These are phyloP conservation scores for Saimiri boliviensis DNA, from an alignment of 2,113 vertebrate genomes.

Conservation along the genomic window DNA sequence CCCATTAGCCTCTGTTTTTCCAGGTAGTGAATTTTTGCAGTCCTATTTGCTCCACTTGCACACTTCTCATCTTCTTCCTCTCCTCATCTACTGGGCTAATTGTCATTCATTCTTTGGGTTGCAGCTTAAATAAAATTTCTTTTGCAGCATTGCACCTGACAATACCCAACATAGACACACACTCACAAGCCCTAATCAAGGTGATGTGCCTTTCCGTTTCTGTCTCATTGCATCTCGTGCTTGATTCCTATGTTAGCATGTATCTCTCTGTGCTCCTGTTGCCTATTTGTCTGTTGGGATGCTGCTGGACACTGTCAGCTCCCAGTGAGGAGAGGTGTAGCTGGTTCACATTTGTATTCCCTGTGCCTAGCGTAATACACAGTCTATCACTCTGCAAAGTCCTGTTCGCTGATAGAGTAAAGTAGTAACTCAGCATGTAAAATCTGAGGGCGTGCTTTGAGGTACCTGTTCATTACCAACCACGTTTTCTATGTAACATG, in stretches of 20 bases:
- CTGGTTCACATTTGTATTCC: not conserved
- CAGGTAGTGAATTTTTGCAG: not conserved
- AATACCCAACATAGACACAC: not conserved
- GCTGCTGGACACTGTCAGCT: not conserved
- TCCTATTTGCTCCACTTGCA: not conserved
- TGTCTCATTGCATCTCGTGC: not conserved
- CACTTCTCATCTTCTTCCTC: not conserved
- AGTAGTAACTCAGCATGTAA: not conserved
- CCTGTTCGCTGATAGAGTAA: not conserved
- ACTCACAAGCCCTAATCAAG: not conserved
- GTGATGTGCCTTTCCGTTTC: fast-evolving
- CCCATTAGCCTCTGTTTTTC: not conserved
- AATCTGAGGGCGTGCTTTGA: not conserved
- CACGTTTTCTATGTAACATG: not conserved
- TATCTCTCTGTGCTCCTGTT: not conserved
- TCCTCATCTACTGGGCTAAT: not conserved
- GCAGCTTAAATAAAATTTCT: not conserved
- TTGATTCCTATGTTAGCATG: not conserved
- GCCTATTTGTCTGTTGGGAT: not conserved
- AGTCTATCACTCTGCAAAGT: not conserved
- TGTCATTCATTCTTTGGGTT: not conserved
- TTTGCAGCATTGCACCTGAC: not conserved
- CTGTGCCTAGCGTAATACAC: not conserved
- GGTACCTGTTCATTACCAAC: not conserved
- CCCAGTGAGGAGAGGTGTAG: not conserved